Evolutionary conservation across 2,797 vertebrate species (phyloP), one percentile per base, ranked within the genome.

Genomic region (Myotis vivesi): DNA sequence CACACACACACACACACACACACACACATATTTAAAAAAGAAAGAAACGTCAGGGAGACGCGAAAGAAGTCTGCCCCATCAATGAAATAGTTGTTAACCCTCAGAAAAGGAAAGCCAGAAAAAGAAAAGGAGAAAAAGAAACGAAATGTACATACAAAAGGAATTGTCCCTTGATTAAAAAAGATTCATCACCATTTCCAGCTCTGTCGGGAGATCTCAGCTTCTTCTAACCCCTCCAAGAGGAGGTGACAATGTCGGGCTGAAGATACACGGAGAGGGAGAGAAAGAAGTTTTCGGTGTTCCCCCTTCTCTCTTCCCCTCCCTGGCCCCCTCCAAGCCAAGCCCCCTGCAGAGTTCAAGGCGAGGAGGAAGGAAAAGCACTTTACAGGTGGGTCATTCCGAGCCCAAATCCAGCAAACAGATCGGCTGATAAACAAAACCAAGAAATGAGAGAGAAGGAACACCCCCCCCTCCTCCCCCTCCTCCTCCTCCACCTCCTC

Each of bases 331-430:
- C 95, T 97, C 89, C 94, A 95, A 95, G 97, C 96, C 96, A 97
- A 97, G 97, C 97, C 97, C 97, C 92, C 97, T 96, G 96, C 96
- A 97, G 97, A 97, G 96, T 97, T 96, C 97, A 97, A 97, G 97
- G 96, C 97, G 81, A 97, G 97, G 95, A 96, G 94, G 97, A 89
- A 95, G 97, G 95, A 92, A 94, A 97, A 96, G 93, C 95, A 97
- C 98, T 98, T 96, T 97, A 98, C 98, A 98, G 98, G 98, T 98
- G 98, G 97, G 98, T 97, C 98, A 98, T 98, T 97, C 97, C 87
- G 97, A 98, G 95, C 96, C 96, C 95, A 92, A 95, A 97, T 95
- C 96, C 95, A 94, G 97, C 97, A 86, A 97, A 95, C 94, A 89
- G 96, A 97, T 97, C 96, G 91, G 97, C 96, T 96, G 97, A 97